Conservation (phyloP, 2,113 vertebrate species). For the Spheniscus mendiculus region DNA sequence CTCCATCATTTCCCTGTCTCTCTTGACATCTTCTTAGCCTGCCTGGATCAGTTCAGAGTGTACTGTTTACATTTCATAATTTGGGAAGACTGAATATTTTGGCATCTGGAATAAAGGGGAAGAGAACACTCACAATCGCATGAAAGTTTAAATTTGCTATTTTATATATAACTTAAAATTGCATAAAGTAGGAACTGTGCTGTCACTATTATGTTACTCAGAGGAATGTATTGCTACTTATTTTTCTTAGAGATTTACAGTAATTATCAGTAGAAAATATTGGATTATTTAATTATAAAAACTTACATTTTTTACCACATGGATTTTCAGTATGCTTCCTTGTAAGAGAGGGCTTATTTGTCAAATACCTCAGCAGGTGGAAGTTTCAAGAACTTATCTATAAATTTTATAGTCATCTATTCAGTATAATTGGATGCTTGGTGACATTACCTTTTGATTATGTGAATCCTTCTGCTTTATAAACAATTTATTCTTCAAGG, state of each 20-base stretch:
- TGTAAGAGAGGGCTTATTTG: neutral
- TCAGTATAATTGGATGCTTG: neutral
- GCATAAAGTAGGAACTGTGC: neutral
- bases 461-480: neutral
- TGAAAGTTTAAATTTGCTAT: neutral
- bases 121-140: neutral
- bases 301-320: neutral
- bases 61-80: neutral
- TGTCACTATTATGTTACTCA: neutral
- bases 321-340: neutral
- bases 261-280: neutral
- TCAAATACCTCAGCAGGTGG: neutral
- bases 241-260: neutral
- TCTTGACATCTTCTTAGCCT: neutral
- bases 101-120: rapidly evolving
- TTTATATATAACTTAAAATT: neutral
- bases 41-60: neutral
- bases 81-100: neutral
- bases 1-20: neutral
- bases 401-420: neutral
- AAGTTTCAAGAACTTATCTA: neutral
- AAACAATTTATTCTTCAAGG: neutral
- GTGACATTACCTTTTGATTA: neutral
- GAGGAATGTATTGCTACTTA: neutral
- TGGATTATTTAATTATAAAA: too few relatives aligned